Conservation (phyloP, 2,888 invertebrate genomes). For the Antheraea assamensis region DNA sequence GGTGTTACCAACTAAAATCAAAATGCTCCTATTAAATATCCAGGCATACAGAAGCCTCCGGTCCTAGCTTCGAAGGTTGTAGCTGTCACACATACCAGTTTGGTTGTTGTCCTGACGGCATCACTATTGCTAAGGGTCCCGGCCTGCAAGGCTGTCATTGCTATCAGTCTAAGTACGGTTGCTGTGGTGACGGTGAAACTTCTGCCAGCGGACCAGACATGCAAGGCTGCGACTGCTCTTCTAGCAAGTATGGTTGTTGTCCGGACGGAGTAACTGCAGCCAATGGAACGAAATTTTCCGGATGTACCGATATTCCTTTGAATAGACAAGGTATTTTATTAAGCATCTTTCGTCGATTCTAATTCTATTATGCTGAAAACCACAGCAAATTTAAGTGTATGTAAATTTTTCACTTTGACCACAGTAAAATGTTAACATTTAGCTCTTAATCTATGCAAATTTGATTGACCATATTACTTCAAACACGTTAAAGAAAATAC, state of each 20-base stretch:
- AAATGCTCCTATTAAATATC: not conserved
- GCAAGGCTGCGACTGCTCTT: conserved; percentile 91
- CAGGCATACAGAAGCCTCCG: conserved; percentile 87
- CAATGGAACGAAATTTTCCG: conserved; percentile 90
- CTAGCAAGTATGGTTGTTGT: conserved; percentile 92
- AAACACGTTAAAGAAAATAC: no score
- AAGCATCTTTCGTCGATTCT: not conserved
- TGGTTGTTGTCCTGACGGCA: conserved; percentile 94
- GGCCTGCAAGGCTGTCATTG: conserved; percentile 88
- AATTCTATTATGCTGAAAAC: not conserved
- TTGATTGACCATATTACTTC: not conserved
- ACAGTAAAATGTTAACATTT: not conserved
- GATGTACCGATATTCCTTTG: conserved; percentile 87
- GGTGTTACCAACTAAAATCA: not conserved
- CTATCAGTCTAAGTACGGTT: conserved; percentile 87
- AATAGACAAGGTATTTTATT: conserved; percentile 84
- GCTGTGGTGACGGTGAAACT: conserved; percentile 92
- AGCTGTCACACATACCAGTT: conserved; percentile 92
- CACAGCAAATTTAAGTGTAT: not conserved
- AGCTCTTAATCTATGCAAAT: not conserved
- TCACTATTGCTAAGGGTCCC: conserved; percentile 87
- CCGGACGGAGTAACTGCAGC: conserved; percentile 91
- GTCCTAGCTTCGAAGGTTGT: conserved; percentile 91
- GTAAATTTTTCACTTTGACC: not conserved
- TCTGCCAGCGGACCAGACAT: conserved; percentile 89